Conservation (phyloP, 2,797 vertebrate genomes). For the Eleutherodactylus coqui region DNA sequence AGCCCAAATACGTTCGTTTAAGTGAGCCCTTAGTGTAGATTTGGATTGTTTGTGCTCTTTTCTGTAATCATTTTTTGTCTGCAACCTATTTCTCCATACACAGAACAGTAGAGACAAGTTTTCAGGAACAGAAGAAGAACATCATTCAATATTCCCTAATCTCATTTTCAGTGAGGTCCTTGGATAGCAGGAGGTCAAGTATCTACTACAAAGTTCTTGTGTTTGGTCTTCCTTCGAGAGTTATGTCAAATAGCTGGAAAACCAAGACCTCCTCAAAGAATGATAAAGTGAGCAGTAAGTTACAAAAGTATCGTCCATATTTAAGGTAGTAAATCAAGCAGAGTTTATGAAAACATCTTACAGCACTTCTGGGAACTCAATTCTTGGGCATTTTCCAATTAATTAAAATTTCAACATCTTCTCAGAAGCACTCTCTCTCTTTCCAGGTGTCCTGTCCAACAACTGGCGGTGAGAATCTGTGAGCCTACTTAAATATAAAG, state of each 20-base stretch:
- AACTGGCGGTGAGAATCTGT: slow-evolving; percentile 7
- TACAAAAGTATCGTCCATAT: slow-evolving; percentile 38
- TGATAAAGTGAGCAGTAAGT: slow-evolving; percentile 35
- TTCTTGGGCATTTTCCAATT: slow-evolving; percentile 42
- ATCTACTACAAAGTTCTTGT: slow-evolving; percentile 11
- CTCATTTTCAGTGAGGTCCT: neutral
- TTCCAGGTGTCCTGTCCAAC: slow-evolving; percentile 45
- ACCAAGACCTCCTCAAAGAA: slow-evolving; percentile 35
- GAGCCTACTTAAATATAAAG: neutral
- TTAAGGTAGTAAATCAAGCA: slow-evolving; percentile 45
- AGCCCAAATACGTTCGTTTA: no score
- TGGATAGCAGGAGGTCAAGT: neutral
- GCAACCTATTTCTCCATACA: no score
- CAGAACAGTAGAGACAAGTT: neutral
- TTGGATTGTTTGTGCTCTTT: no score
- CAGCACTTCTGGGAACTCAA: slow-evolving; percentile 48
- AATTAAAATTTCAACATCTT: slow-evolving; percentile 52
- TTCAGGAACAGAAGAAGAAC: neutral
- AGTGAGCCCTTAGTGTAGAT: no score
- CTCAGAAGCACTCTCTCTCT: slow-evolving; percentile 23
- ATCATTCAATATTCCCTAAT: neutral
- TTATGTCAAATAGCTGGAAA: slow-evolving; percentile 18
- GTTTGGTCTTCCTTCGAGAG: slow-evolving; percentile 20
- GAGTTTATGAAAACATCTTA: slow-evolving; percentile 55
- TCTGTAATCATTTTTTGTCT: no score